Conservation (phyloP, 2,113 vertebrate species). For the Jaculus jaculus region DNA sequence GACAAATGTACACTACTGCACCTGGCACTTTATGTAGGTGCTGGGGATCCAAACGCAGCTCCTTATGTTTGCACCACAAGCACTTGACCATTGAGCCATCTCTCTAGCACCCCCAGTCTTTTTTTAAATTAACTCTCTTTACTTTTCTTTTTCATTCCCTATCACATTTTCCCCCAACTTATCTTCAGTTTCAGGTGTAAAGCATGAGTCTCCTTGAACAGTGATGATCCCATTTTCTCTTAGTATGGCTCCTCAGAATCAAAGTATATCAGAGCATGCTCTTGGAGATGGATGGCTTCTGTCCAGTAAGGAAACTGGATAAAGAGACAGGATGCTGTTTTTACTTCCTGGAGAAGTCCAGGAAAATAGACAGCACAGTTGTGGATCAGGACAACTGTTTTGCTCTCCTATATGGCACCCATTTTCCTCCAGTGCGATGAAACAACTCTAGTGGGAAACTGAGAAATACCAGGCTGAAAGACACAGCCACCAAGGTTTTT, state of each 20-base stretch:
- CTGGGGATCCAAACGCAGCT: no score
- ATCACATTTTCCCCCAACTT: conserved; percentile 15
- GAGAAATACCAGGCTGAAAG: not conserved
- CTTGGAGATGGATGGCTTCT: not conserved
- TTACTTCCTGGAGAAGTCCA: conserved; percentile 36
- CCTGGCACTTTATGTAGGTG: no score
- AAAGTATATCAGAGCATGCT: not conserved
- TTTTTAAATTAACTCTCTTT: not conserved
- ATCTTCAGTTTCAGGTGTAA: not conserved
- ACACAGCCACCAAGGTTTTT: not conserved
- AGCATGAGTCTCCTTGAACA: not conserved
- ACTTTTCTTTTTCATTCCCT: not conserved
- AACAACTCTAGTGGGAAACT: not conserved
- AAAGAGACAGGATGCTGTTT: not conserved
- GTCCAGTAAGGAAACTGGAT: not conserved
- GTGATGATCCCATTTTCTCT: not conserved
- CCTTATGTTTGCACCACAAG: no score
- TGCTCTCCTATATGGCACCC: not conserved
- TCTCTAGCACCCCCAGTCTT: no score
- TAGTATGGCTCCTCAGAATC: not conserved
- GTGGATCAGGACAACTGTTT: not conserved
- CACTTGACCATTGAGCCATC: no score
- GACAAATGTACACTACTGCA: no score
- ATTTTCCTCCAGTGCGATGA: not conserved
- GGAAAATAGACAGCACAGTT: not conserved